Base-by-base conservation (phyloP, 30 jellyfish, hydroid and myxozoan species). In the Catostylus mosaicus region DNA sequence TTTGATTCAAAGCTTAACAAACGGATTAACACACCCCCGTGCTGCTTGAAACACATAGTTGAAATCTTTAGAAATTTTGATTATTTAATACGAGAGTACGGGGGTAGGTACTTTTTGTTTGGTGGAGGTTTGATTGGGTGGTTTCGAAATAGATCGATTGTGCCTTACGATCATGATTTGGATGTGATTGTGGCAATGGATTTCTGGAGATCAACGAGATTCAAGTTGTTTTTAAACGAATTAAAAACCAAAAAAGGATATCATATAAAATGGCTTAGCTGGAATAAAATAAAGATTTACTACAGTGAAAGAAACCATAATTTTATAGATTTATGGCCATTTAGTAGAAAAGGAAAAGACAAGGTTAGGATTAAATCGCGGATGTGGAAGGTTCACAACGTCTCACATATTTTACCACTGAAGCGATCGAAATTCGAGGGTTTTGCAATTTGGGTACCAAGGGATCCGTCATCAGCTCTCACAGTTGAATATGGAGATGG, bases 251-350 rank as follows among this genome's bases (percentile, higher is more conserved):
- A 24, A 2, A 3, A 68, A 9, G 79, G 77, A 20, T 83, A 83
- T 70, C 37, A 24, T 16, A 60, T 68, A 5, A 68, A 35, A 29
- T 27, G 33, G 35, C 11, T 51, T 46, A 34, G 79, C 23, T 45
- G 79, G 73, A 57, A 68, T 32, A 83, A 83, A 23, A 35, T 83
- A 23, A 69, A 71, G n/a, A 54, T 83, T 6, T 72, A 69, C 43
- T 83, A 54, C 33, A 83, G 93, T 52, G 56, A 43, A 45, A 22
- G 5, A 26, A 83, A 83, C 47, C 71, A 60, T 7, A 70, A 69
- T 60, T 57, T 59, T 27, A 60, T 83, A 8, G 93, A 83, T 71
- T 30, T 83, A 26, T 83, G 93, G 93, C 93, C 93, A n/a, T 83
- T 48, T 31, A 31, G 77, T 30, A 51, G 73, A 35, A 60, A 24